Evolutionary conservation across 2,797 vertebrate species (phyloP).

Genomic region (Siniperca scherzeri): DNA sequence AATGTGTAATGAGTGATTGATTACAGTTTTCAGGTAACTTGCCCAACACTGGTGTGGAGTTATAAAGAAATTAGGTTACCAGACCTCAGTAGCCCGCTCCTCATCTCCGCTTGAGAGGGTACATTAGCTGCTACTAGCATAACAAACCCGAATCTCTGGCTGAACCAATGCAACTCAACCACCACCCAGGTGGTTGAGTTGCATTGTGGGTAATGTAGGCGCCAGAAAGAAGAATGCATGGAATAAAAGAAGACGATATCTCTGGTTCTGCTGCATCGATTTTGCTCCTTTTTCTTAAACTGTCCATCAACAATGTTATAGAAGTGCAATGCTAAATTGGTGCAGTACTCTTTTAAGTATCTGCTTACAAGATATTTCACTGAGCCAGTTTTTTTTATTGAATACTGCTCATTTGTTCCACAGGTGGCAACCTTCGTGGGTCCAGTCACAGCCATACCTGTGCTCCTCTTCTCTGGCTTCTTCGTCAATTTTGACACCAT

Average conservation of each 20-base stretch:
- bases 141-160: not conserved
- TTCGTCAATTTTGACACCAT: constrained; percentile 99
- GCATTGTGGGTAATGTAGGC: not conserved
- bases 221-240: not conserved
- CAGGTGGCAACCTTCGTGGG: constrained; percentile 98
- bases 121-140: not conserved
- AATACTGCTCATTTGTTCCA: constrained; percentile 27
- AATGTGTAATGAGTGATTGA: not conserved
- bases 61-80: not conserved
- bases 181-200: not conserved
- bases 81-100: too few species aligned
- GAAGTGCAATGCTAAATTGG: not conserved
- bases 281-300: not conserved
- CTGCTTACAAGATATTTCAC: not conserved
- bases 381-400: not conserved
- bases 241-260: not conserved
- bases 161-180: too few species aligned
- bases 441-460: constrained; percentile 96
- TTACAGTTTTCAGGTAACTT: not conserved
- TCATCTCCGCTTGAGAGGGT: not conserved
- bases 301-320: not conserved
- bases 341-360: not conserved
- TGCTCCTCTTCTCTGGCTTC: constrained; percentile 98
- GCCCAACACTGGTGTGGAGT: not conserved
- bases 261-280: not conserved